Evolutionary conservation across 2,888 invertebrate species (phyloP).

Genomic region (Emmelina monodactyla): DNA sequence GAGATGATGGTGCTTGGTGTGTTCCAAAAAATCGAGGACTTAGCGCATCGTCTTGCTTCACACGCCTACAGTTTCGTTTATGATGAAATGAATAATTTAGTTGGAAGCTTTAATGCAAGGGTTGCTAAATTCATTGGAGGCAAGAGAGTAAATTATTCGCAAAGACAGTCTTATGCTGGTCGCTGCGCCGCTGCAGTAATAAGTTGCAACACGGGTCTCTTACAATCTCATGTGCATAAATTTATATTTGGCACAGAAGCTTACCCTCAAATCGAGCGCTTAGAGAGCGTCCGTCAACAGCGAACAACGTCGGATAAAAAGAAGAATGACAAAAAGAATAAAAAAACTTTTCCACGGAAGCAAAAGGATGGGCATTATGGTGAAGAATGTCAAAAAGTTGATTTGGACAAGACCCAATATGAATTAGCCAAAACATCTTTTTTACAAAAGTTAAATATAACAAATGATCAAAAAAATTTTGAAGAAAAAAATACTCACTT

Average conservation of each 20-base stretch:
- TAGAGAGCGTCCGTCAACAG: neutral
- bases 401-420: neutral
- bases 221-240: neutral
- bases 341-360: neutral
- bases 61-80: slow-evolving; percentile 10
- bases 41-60: neutral
- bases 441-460: neutral
- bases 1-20: slow-evolving; percentile 13
- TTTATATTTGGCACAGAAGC: neutral
- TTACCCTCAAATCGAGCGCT: neutral
- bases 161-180: slow-evolving; percentile 19
- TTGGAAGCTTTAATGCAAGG: slow-evolving; percentile 19
- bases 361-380: neutral
- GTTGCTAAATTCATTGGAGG: slow-evolving; percentile 21
- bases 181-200: slow-evolving; percentile 20
- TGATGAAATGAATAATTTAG: slow-evolving; percentile 18
- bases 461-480: neutral
- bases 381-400: neutral
- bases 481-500: neutral
- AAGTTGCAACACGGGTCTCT: slow-evolving; percentile 15
- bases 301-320: neutral
- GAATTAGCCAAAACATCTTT: neutral
- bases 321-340: neutral
- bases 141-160: slow-evolving; percentile 21
- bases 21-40: neutral